Percentiles rank a stretch among this genome's conserved stretches.
Evolutionary conservation across 1,140 invertebrate species (phyloP).

Genomic region (Dendrolimus punctatus): DNA sequence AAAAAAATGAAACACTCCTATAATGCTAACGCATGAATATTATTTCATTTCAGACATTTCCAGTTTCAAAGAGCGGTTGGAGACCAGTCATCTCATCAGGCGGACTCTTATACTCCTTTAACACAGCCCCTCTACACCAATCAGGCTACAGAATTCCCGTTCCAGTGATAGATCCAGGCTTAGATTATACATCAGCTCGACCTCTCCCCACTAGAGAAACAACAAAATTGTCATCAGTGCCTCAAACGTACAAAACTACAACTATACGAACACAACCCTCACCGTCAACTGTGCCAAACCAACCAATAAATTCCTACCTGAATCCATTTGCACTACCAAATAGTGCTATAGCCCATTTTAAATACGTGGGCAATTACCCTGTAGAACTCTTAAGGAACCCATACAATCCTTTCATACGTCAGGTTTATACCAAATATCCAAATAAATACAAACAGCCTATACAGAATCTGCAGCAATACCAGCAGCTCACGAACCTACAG

Average conservation of each 20-base stretch:
- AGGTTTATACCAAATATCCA: slow-evolving; percentile 39
- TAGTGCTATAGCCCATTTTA: slow-evolving; percentile 45
- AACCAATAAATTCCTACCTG: slow-evolving; percentile 62
- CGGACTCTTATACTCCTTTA: slow-evolving; percentile 41
- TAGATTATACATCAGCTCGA: slow-evolving; percentile 54
- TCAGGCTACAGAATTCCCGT: slow-evolving; percentile 45
- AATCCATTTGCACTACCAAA: slow-evolving; percentile 53
- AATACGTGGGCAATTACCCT: slow-evolving; percentile 54
- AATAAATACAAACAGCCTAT: slow-evolving; percentile 40
- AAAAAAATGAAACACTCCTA: no score
- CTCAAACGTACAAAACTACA: slow-evolving; percentile 61
- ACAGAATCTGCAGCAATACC: slow-evolving; percentile 32
- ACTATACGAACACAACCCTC: slow-evolving; percentile 43
- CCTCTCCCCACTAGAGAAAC: slow-evolving; percentile 55
- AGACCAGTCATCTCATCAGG: slow-evolving; percentile 59
- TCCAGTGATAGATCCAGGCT: slow-evolving; percentile 37
- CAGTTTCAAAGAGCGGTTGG: slow-evolving; percentile 64
- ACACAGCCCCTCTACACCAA: slow-evolving; percentile 41
- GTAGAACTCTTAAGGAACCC: slow-evolving; percentile 46
- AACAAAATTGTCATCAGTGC: slow-evolving; percentile 60
- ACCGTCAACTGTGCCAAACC: slow-evolving; percentile 32
- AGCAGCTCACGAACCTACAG: slow-evolving; percentile 54
- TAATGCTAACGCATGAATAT: no score
- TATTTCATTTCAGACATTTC: slow-evolving; percentile 42
- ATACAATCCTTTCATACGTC: slow-evolving; percentile 46